These are phyloP conservation scores for Drosophila pullipes DNA, from an alignment of 2,888 invertebrate genomes.

Conservation along the genomic window DNA sequence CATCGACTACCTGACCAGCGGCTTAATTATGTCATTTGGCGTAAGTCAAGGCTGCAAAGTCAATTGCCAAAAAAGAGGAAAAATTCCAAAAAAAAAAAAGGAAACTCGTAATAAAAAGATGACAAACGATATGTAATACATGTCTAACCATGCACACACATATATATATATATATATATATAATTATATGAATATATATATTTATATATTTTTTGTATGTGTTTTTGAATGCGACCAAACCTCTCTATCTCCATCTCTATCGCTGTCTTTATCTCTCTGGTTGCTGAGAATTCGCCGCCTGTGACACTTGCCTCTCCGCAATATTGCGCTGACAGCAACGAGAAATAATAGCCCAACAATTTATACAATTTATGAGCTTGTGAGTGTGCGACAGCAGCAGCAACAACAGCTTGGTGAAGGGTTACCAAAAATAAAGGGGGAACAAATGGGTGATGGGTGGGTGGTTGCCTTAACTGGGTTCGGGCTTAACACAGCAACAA, in stretches of 20 bases:
- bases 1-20: slow-evolving; percentile 57
- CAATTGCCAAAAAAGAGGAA: slow-evolving; percentile 63
- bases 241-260: neutral
- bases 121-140: slow-evolving; percentile 52
- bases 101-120: slow-evolving; percentile 37
- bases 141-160: slow-evolving; percentile 43
- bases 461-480: neutral
- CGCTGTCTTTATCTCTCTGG: neutral
- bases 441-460: slow-evolving; percentile 28
- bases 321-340: slow-evolving; percentile 82
- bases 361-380: slow-evolving; percentile 80
- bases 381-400: slow-evolving; percentile 57
- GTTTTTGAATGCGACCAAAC: slow-evolving; percentile 18
- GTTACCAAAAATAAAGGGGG: slow-evolving; percentile 44
- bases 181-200: neutral
- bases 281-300: slow-evolving; percentile 34
- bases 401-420: slow-evolving; percentile 34
- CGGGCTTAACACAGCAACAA: neutral
- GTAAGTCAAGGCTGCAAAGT: slow-evolving; percentile 78
- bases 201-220: slow-evolving; percentile 19
- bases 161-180: neutral
- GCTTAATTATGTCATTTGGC: slow-evolving; percentile 78
- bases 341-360: slow-evolving; percentile 83
- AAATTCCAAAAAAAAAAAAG: slow-evolving; percentile 30
- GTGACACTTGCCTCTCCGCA: slow-evolving; percentile 81